Evolutionary conservation across 2,113 vertebrate species (phyloP).

Genomic region (Ia io): DNA sequence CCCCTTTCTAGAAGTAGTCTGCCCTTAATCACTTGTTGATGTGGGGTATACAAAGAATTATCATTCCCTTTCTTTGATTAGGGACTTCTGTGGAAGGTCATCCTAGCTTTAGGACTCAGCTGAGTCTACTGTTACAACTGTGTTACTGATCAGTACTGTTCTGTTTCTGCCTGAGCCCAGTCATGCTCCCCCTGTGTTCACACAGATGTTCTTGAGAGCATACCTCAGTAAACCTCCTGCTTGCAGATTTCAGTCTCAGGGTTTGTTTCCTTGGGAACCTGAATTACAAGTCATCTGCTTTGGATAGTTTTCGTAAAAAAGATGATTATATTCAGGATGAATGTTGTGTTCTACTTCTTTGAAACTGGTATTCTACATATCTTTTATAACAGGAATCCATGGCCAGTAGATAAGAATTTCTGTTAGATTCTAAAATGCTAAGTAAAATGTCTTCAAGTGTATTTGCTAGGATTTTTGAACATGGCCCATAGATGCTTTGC

Average conservation of each 20-base stretch:
- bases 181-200: not conserved
- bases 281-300: conserved; percentile 13
- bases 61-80: not conserved
- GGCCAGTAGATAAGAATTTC: conserved; percentile 15
- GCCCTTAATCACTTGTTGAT: not conserved
- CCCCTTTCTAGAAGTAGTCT: not conserved
- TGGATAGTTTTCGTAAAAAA: conserved; percentile 22
- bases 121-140: not conserved
- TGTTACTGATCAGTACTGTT: not conserved
- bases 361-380: not conserved
- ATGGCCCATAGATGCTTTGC: not conserved
- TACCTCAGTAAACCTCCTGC: not conserved
- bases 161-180: not conserved
- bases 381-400: conserved; percentile 15
- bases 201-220: not conserved
- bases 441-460: not conserved
- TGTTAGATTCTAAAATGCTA: not conserved
- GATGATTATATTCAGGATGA: not conserved
- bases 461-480: conserved; percentile 17
- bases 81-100: not conserved
- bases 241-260: not conserved
- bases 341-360: conserved; percentile 6
- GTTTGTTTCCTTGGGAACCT: conserved; percentile 44
- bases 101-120: not conserved
- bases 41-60: not conserved